phyloP scores from a whole-genome alignment of 2,888 invertebrate species.

The Andrena flavipes region DNA sequence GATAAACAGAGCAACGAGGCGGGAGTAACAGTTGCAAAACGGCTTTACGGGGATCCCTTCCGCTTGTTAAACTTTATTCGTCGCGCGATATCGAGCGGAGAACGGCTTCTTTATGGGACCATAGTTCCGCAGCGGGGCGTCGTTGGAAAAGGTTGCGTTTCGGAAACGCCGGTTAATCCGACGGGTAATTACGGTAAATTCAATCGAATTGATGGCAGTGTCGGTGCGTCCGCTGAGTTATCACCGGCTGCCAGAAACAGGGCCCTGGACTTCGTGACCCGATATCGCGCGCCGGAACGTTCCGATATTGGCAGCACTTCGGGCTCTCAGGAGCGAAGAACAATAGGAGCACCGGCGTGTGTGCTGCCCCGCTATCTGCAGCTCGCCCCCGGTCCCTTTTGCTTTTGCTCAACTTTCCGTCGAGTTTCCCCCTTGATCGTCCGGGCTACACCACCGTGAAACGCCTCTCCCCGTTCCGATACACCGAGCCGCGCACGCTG shows the following conservation, averaged over 20 bases:
- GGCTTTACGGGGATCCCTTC: neutral
- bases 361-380: constrained; percentile 58
- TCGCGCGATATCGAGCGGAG: neutral
- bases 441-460: constrained; percentile 12
- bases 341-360: constrained; percentile 62
- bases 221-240: constrained; percentile 73
- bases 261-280: constrained; percentile 70
- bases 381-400: constrained; percentile 45
- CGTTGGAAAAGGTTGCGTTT: constrained; percentile 17
- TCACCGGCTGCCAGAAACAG: constrained; percentile 77
- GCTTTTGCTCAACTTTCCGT: constrained; percentile 54
- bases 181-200: constrained; percentile 66
- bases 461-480: neutral
- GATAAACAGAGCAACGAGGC: neutral
- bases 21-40: neutral
- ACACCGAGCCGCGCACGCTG: neutral
- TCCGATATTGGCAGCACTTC: constrained; percentile 73
- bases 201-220: constrained; percentile 57
- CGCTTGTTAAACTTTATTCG: constrained; percentile 19
- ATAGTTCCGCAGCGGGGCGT: constrained; percentile 4
- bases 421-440: constrained; percentile 35
- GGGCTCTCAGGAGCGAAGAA: constrained; percentile 66
- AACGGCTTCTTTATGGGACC: constrained; percentile 18
- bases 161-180: constrained; percentile 49
- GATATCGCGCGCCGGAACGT: constrained; percentile 67